Conservation (phyloP, 2,113 vertebrate species). For the Acanthochromis polyacanthus region DNA sequence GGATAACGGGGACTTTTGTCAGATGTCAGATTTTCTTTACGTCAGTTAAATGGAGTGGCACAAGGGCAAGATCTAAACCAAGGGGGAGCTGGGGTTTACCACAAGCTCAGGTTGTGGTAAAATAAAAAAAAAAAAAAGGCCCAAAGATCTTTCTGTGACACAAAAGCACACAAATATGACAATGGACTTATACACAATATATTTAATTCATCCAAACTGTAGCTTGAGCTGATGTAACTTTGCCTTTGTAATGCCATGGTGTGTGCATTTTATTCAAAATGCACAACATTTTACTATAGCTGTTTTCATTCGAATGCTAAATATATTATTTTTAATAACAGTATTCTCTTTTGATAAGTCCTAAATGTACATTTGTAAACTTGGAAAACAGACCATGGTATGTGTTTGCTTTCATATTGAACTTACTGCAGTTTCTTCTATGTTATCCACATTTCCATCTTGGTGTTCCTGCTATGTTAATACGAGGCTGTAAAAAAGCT, state of each 20-base stretch:
- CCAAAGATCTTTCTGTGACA: too few relatives aligned
- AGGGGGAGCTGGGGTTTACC: not conserved
- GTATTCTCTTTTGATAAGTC: not conserved
- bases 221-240: too few relatives aligned
- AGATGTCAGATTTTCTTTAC: not conserved
- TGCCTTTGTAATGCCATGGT: not conserved
- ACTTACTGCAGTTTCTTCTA: constrained; percentile 22
- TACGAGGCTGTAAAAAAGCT: constrained; percentile 39
- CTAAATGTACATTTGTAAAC: not conserved
- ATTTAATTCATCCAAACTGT: too few relatives aligned
- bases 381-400: not conserved
- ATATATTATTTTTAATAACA: too few relatives aligned
- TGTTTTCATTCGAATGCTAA: not conserved
- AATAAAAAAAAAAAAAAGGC: too few relatives aligned
- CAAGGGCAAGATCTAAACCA: constrained; percentile 8
- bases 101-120: too few relatives aligned
- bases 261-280: too few relatives aligned
- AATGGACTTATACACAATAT: too few relatives aligned
- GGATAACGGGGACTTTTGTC: not conserved
- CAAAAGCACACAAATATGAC: too few relatives aligned
- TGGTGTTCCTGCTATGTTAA: constrained; percentile 40
- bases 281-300: not conserved
- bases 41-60: constrained; percentile 3
- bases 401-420: constrained; percentile 33
- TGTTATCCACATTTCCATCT: constrained; percentile 47